These are phyloP conservation scores for Hozukius guyotensis DNA, from an alignment of 2,797 vertebrate species.

Conservation along the genomic window DNA sequence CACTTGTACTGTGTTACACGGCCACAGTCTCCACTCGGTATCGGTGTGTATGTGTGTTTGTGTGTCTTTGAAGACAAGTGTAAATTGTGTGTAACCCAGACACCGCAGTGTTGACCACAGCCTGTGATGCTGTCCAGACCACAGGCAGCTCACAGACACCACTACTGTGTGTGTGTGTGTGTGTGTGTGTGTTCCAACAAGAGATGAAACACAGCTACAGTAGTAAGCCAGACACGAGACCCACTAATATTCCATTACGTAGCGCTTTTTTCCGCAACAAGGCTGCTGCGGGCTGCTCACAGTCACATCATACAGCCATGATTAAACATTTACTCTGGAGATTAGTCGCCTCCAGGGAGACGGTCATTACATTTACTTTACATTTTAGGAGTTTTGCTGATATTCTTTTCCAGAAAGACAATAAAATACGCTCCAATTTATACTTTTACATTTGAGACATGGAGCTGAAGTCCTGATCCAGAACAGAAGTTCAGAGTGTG, in stretches of 20 bases:
- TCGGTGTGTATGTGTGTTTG: constrained; percentile 38
- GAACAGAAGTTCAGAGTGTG: constrained; percentile 10
- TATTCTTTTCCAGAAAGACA: constrained; percentile 23
- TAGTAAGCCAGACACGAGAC: constrained; percentile 82
- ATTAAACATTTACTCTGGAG: constrained; percentile 63
- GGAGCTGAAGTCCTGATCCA: not conserved
- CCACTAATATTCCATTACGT: constrained; percentile 86
- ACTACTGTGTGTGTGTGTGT: constrained; percentile 61
- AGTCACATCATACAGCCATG: constrained; percentile 58
- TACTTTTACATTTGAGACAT: constrained; percentile 7
- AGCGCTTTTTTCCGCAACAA: constrained; percentile 74
- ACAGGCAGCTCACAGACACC: constrained; percentile 71
- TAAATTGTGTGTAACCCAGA: constrained; percentile 78
- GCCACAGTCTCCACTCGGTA: constrained; percentile 31
- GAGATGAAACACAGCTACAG: constrained; percentile 80
- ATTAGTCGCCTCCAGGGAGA: constrained; percentile 52
- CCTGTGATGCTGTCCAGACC: constrained; percentile 77
- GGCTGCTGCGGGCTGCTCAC: constrained; percentile 61
- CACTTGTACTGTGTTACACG: constrained; percentile 28
- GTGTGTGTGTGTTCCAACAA: constrained; percentile 42
- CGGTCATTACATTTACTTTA: constrained; percentile 53
- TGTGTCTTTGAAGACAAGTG: constrained; percentile 67
- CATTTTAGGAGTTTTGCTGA: constrained; percentile 38
- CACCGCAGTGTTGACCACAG: constrained; percentile 69
- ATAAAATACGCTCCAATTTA: constrained; percentile 13